Conservation (phyloP, 2,797 vertebrate species). For the Otolemur crassicaudatus region DNA sequence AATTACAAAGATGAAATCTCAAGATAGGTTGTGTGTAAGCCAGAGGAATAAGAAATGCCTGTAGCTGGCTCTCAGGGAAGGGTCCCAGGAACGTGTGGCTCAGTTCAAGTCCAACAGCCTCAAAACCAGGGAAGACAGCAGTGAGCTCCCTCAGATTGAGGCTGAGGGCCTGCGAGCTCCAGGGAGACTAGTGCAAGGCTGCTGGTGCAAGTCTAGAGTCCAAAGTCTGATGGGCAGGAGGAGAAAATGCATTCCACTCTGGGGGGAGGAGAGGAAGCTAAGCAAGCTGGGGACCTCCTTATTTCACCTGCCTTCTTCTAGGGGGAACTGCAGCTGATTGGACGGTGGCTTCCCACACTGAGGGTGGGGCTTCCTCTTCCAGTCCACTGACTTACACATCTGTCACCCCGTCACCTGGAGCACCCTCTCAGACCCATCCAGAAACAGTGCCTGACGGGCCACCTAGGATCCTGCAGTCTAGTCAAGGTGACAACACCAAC, state of each 20-base stretch:
- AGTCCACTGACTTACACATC: background rate
- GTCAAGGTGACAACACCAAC: background rate
- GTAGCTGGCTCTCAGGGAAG: background rate
- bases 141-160: background rate
- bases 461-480: background rate
- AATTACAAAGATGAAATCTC: background rate
- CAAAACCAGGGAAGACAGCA: background rate
- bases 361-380: background rate
- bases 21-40: background rate
- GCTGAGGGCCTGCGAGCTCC: background rate
- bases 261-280: background rate
- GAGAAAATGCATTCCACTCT: background rate
- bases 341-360: too few species aligned
- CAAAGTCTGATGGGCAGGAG: background rate
- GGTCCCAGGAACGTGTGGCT: background rate
- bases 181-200: background rate
- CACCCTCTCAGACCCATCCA: background rate
- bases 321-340: background rate
- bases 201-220: background rate
- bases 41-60: background rate
- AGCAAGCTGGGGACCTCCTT: background rate
- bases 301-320: background rate
- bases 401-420: background rate
- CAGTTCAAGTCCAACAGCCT: background rate
- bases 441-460: background rate